phyloP scores from a whole-genome alignment of 2,888 invertebrate species.

The Linhomoeus sp. region DNA sequence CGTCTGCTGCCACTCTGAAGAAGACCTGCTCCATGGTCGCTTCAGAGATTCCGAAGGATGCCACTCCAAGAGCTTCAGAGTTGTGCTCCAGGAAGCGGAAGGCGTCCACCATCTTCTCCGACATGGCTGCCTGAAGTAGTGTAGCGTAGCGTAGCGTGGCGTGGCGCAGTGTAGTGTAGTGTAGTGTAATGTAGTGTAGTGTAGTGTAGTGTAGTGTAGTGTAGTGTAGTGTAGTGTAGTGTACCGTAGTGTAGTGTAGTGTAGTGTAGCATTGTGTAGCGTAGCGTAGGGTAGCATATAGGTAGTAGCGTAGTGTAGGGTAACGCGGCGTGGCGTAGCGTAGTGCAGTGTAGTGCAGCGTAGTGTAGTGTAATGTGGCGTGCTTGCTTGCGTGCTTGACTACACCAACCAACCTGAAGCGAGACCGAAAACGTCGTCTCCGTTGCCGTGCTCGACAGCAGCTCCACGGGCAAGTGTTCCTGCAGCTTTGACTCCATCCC shows the following conservation, averaged over 20 bases:
- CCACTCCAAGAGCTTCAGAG: not conserved
- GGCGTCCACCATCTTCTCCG: not conserved
- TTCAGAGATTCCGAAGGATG: conserved; percentile 3
- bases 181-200: not conserved
- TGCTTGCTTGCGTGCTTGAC: no score
- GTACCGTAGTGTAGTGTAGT: no score
- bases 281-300: no score
- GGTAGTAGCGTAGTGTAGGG: not conserved
- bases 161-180: not conserved
- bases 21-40: conserved; percentile 5
- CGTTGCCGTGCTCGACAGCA: not conserved
- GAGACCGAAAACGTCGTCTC: not conserved
- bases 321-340: no score
- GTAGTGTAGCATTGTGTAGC: no score
- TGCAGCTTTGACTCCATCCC: not conserved
- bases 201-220: no score
- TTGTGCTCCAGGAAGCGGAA: not conserved
- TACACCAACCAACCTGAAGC: no score
- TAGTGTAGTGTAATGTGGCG: no score
- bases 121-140: not conserved
- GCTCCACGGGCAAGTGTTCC: not conserved
- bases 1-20: not conserved
- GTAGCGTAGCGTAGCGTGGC: not conserved
- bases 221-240: no score
- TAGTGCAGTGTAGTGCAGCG: no score